A percentile compares a stretch with the other conserved stretches of the same genome.
Evolutionary conservation across 2,888 invertebrate species (phyloP).

Genomic region (Coelinius sp.): DNA sequence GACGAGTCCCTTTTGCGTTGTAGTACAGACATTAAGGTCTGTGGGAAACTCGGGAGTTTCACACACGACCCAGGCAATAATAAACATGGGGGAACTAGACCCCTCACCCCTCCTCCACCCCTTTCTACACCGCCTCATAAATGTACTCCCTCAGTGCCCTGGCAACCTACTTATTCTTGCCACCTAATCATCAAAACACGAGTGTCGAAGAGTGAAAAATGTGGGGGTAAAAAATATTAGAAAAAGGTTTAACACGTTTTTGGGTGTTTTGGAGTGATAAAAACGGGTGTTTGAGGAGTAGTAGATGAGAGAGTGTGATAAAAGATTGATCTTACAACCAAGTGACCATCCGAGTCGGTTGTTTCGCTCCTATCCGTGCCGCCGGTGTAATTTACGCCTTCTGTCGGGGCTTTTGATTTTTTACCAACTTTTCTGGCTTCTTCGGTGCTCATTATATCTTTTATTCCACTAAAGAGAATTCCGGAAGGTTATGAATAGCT

Average conservation of each 20-base stretch:
- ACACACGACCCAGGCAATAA: conserved; percentile 53
- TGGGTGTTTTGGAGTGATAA: background rate
- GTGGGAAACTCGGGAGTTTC: conserved; percentile 59
- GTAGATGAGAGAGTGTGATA: background rate
- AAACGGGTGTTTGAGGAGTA: background rate
- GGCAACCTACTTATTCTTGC: conserved; percentile 47
- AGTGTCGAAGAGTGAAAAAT: background rate
- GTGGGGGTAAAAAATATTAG: background rate
- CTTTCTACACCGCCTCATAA: conserved; percentile 16
- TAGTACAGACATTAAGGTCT: conserved; percentile 38
- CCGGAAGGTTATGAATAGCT: background rate
- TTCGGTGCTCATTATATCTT: conserved; percentile 27
- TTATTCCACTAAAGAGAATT: conserved; percentile 18
- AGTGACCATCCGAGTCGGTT: background rate
- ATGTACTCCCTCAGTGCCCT: conserved; percentile 36
- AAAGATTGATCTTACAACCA: conserved; percentile 22
- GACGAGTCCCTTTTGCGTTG: conserved; percentile 28
- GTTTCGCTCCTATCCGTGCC: background rate
- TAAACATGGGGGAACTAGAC: conserved; percentile 48
- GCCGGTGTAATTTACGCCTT: conserved; percentile 25
- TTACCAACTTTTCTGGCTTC: conserved; percentile 19
- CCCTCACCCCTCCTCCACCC: conserved; percentile 22
- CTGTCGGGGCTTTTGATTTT: conserved; percentile 32
- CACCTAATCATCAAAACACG: background rate
- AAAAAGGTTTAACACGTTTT: background rate